phyloP scores from a whole-genome alignment of 2,113 vertebrate genomes.

The Gadus chalcogrammus region DNA sequence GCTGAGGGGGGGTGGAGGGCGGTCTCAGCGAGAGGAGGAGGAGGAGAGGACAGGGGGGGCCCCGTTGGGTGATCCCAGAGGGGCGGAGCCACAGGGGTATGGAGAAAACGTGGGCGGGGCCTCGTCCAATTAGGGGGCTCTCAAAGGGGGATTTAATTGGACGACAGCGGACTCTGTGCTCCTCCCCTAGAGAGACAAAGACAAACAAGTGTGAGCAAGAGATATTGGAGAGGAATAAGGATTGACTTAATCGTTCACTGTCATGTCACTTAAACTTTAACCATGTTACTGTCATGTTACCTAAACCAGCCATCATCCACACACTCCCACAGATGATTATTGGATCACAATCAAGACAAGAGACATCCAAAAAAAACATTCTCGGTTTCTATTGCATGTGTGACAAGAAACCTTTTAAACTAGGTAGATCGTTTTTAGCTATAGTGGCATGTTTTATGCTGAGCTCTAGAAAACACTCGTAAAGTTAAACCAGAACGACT shows the following conservation, averaged over 20 bases:
- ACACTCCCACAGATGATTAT: too few relatives aligned
- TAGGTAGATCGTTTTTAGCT: too few relatives aligned
- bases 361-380: too few relatives aligned
- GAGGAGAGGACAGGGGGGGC: neutral
- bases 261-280: neutral
- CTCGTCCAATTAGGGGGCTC: neutral
- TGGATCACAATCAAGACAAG: too few relatives aligned
- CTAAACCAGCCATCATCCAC: too few relatives aligned
- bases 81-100: neutral
- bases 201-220: slow-evolving; percentile 9
- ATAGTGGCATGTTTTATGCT: too few relatives aligned
- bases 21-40: slow-evolving; percentile 13
- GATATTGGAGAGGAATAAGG: neutral
- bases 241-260: slow-evolving; percentile 27
- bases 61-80: neutral
- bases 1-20: neutral
- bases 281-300: too few relatives aligned
- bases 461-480: too few relatives aligned
- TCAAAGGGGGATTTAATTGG: slow-evolving; percentile 24
- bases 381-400: too few relatives aligned
- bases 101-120: too few relatives aligned
- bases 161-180: slow-evolving; percentile 16
- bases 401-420: too few relatives aligned
- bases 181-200: slow-evolving; percentile 1
- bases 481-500: too few relatives aligned